Evolutionary conservation across 2,888 invertebrate species (phyloP).

Genomic region (Drosophila mimetica): DNA sequence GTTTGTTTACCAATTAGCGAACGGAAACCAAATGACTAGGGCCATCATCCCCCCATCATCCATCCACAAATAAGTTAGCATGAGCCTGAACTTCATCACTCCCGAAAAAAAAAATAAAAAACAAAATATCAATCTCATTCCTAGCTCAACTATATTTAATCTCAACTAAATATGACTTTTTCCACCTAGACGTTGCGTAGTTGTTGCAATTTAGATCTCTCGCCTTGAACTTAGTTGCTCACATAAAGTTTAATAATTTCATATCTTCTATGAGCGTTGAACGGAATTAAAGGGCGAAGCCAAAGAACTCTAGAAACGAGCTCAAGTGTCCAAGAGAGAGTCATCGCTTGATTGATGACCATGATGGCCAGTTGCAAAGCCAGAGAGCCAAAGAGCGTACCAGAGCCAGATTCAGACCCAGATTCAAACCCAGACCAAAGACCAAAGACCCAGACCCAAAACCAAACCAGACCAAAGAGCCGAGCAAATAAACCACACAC

Average conservation of each 20-base stretch:
- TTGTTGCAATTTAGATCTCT: conserved; percentile 63
- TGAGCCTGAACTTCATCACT: conserved; percentile 44
- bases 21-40: conserved; percentile 4
- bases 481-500: conserved; percentile 49
- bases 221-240: conserved; percentile 70
- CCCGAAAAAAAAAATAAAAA: conserved; percentile 8
- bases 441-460: conserved; percentile 1
- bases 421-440: conserved; percentile 10
- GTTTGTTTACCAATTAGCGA: conserved; percentile 29
- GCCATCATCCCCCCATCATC: conserved; percentile 39
- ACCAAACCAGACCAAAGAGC: conserved; percentile 33
- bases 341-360: conserved; percentile 60
- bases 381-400: conserved; percentile 3
- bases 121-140: conserved; percentile 2
- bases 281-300: conserved; percentile 22
- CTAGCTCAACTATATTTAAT: conserved; percentile 27
- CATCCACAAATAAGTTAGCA: conserved; percentile 30
- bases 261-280: conserved; percentile 73
- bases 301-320: conserved; percentile 12
- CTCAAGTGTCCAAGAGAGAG: conserved; percentile 36
- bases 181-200: conserved; percentile 56
- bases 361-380: conserved; percentile 39
- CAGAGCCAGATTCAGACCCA: conserved; percentile 14
- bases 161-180: conserved; percentile 24
- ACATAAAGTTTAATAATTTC: conserved; percentile 76